Base-by-base conservation (phyloP, 2,888 invertebrate genomes). In the Conus canariensis region DNA sequence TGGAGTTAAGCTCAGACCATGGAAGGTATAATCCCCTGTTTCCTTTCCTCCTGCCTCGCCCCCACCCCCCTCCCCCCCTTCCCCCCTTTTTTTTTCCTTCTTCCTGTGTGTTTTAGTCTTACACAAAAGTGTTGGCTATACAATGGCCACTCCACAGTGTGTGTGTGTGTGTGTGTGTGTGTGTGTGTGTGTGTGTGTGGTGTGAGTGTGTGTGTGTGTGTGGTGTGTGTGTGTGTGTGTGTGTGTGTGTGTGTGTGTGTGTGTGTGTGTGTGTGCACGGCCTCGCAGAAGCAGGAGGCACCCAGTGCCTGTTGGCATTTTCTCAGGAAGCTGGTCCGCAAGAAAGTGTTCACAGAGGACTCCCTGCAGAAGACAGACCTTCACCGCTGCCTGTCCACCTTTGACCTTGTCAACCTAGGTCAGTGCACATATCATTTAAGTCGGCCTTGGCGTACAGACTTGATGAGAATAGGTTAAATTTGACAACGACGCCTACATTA, bases 391-490 rank as follows among this genome's bases (percentile, higher is more conserved):
- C 97, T 99, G 82, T 98, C 97, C 4, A 97, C 98, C 0, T 94
- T 98, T 64, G 99, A 99, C 96, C 97, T 99, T 88, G 98, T 98
- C 0, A 98, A 98, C 0, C 97, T 99, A 58, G 99, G 96, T 96
- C 93, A 92, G 93, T 87, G 14, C 85, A 10, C 80, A 4, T 45
- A 4, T 45, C 45, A 45, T 45, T 30, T 45, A 45, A 45, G 99
- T 90, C 45, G 45, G 10, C 25, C 25, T 85, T 85, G 45, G 45
- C 45, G 45, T 45, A 45, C 4, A 4, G 45, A 45, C 45, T 45
- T 45, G 45, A 45, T 45, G 45, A 45, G 45, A 4, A 45, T 45
- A 45, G 45, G 45, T 3, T 45, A 4, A 45, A 45, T 45, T 45
- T 45, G 45, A 45, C 45, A 45, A 45, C 45, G 45, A 45, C 2